Evolutionary conservation across 2,888 invertebrate genomes (phyloP).

Genomic region (Tenthredo notha): DNA sequence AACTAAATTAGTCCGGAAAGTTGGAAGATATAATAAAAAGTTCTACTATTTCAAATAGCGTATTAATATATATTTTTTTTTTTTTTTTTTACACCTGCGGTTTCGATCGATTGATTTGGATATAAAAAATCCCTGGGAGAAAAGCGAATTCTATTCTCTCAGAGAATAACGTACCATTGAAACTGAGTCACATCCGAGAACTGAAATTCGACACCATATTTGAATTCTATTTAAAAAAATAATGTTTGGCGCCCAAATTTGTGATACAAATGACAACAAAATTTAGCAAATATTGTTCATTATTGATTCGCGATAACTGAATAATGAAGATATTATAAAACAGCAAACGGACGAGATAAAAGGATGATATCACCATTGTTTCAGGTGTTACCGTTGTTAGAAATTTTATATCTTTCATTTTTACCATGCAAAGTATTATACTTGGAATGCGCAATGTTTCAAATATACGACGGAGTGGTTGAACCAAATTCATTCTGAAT

Average conservation of each 20-base stretch:
- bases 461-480: conserved; percentile 42
- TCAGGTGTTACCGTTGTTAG: neutral
- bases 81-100: neutral
- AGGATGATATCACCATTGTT: conserved; percentile 18
- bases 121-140: neutral
- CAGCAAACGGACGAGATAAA: conserved; percentile 36
- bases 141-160: conserved; percentile 9
- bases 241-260: conserved; percentile 12
- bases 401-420: conserved; percentile 28
- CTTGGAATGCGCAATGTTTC: conserved; percentile 50
- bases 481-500: conserved; percentile 31
- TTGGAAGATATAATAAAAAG: neutral
- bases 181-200: conserved; percentile 33
- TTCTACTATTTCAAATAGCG: conserved; percentile 12
- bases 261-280: neutral
- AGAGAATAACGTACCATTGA: conserved; percentile 26
- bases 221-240: neutral
- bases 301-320: neutral
- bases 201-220: neutral
- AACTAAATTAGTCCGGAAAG: conserved; percentile 8
- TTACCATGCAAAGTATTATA: conserved; percentile 32
- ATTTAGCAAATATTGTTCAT: neutral
- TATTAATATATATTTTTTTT: neutral
- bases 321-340: conserved; percentile 40
- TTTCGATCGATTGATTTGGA: neutral